These are phyloP conservation scores for Lasiurus borealis DNA, from an alignment of 2,113 vertebrate genomes.

Conservation along the genomic window DNA sequence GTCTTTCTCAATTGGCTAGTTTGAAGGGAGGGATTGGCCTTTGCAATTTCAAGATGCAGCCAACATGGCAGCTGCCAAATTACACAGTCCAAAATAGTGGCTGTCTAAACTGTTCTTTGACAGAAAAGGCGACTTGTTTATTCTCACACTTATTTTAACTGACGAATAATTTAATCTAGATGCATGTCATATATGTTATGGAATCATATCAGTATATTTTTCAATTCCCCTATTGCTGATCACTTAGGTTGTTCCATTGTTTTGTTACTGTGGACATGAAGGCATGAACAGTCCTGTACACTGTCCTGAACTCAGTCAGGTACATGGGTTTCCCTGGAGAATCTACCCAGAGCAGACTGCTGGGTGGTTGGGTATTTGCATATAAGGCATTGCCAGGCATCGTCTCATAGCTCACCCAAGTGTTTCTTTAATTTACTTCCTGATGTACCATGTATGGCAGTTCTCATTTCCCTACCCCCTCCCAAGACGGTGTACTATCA, in stretches of 20 bases:
- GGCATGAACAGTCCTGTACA: background rate
- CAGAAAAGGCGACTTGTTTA: no score
- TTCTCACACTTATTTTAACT: background rate
- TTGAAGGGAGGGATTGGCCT: no score
- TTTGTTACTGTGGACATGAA: background rate
- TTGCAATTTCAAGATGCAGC: no score
- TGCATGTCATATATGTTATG: no score
- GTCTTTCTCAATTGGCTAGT: no score
- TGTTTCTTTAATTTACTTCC: background rate
- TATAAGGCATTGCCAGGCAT: background rate
- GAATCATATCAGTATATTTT: background rate
- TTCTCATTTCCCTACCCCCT: background rate
- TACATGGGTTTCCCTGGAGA: background rate
- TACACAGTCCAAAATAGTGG: no score
- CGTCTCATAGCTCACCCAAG: background rate
- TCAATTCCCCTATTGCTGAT: background rate
- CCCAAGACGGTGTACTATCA: background rate
- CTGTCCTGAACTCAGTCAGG: background rate
- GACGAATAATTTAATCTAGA: background rate
- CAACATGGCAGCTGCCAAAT: no score
- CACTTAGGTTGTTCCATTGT: background rate
- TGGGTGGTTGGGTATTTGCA: background rate
- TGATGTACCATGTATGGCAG: rapidly evolving
- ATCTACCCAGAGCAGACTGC: background rate
- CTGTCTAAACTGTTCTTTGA: no score